Evolutionary conservation across 2,888 invertebrate genomes (phyloP).

Genomic region (Tuberolachnus salignus): DNA sequence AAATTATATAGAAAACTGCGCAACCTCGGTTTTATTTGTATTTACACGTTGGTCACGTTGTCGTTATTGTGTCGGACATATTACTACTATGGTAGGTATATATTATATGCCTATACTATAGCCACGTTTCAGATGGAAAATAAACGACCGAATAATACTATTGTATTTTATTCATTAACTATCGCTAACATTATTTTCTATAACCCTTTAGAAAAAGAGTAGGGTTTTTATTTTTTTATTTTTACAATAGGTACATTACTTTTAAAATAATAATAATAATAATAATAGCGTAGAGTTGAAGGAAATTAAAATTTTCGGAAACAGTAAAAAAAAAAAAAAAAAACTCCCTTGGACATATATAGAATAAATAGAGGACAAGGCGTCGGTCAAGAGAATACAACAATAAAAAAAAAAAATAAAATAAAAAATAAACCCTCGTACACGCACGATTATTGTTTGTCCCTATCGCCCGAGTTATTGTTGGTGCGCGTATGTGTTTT

Average conservation of each 20-base stretch:
- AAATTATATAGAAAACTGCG: neutral
- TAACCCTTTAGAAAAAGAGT: constrained; percentile 2
- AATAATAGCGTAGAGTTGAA: too few species aligned
- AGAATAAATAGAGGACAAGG: neutral
- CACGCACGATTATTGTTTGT: constrained; percentile 20
- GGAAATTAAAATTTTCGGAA: constrained; percentile 28
- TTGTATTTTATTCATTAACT: constrained; percentile 45
- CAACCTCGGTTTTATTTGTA: constrained; percentile 2
- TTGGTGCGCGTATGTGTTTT: constrained; percentile 16
- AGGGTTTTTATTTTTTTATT: constrained; percentile 8
- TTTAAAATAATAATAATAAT: constrained; percentile 25
- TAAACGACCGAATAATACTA: constrained; percentile 16
- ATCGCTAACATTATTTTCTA: constrained; percentile 8
- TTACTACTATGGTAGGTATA: neutral
- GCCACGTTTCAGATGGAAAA: constrained; percentile 9
- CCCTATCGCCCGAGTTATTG: constrained; percentile 14
- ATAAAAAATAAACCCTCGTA: constrained; percentile 1
- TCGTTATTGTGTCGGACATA: constrained; percentile 24
- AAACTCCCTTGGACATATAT: neutral
- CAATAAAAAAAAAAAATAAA: neutral
- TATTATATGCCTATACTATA: neutral
- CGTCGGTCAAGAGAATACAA: constrained; percentile 15
- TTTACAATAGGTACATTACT: neutral
- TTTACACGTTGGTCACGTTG: neutral
- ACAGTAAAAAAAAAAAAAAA: constrained; percentile 4